A percentile compares a stretch with the other conserved stretches of the same genome.
These are phyloP conservation scores for Brachionus manjavacas DNA, from an alignment of 1,140 invertebrate genomes.

Conservation along the genomic window DNA sequence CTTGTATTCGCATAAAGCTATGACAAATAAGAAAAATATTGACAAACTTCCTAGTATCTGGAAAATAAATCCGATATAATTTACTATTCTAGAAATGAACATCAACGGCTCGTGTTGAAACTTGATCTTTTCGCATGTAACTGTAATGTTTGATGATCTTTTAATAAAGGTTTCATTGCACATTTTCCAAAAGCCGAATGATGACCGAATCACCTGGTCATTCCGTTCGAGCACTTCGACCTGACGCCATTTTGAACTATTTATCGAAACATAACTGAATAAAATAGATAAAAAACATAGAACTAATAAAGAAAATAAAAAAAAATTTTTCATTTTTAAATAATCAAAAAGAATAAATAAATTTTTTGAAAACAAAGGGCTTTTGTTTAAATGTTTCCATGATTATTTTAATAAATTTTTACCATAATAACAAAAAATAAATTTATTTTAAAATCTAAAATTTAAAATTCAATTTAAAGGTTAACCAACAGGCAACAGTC, in stretches of 20 bases:
- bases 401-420: not conserved
- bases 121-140: not conserved
- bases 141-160: not conserved
- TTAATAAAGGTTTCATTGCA: not conserved
- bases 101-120: not conserved
- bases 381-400: not conserved
- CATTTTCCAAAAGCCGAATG: slow-evolving; percentile 30
- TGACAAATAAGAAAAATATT: not conserved
- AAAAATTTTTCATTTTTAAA: slow-evolving; percentile 24
- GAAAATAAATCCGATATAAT: not conserved
- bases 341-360: not conserved
- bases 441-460: not conserved
- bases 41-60: slow-evolving; percentile 4
- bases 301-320: not conserved
- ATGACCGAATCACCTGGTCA: not conserved
- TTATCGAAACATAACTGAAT: not conserved
- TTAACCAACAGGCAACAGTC: not conserved
- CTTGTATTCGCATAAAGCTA: not conserved
- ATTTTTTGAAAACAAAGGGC: not conserved
- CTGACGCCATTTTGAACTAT: not conserved
- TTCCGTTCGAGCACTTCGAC: not conserved
- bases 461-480: no score
- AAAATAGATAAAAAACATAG: not conserved
- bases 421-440: not conserved
- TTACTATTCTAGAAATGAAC: not conserved